phyloP scores from a whole-genome alignment of 2,888 invertebrate genomes.

The Trissonchulus sp. region DNA sequence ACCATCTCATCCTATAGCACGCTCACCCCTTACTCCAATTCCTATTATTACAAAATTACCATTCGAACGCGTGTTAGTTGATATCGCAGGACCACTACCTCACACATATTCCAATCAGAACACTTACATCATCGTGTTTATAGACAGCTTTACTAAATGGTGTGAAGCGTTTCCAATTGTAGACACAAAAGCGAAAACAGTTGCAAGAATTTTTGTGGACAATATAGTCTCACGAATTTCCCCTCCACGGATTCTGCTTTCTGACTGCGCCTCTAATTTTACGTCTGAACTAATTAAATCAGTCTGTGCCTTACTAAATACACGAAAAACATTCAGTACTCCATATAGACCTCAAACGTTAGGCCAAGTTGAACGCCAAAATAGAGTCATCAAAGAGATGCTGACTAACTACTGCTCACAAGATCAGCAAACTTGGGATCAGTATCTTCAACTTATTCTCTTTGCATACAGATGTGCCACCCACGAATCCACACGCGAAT shows the following conservation, averaged over 20 bases:
- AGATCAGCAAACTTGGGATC: conserved; percentile 32
- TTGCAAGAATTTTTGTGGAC: conserved; percentile 39
- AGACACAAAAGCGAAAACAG: conserved; percentile 42
- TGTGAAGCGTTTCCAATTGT: conserved; percentile 44
- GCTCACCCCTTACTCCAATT: no score
- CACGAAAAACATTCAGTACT: conserved; percentile 31
- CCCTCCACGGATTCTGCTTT: conserved; percentile 35
- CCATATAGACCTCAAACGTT: no score
- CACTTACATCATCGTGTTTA: conserved; percentile 38
- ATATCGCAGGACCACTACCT: conserved; percentile 39
- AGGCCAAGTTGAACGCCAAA: no score
- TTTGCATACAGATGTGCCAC: conserved; percentile 11
- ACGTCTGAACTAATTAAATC: conserved; percentile 31
- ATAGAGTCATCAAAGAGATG: no score
- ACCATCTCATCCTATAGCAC: no score
- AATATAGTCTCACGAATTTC: no score
- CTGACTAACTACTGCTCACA: no score
- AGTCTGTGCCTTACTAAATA: conserved; percentile 31
- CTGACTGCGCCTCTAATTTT: conserved; percentile 38
- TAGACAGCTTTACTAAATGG: no score
- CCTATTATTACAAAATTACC: conserved; percentile 32
- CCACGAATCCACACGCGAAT: neutral
- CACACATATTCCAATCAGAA: conserved; percentile 30
- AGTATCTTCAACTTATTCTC: neutral
- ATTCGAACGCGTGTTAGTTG: conserved; percentile 38